Evolutionary conservation across 2,113 vertebrate genomes (phyloP), one percentile per base, ranked within the genome.

Genomic region (Chaenogobius annularis): DNA sequence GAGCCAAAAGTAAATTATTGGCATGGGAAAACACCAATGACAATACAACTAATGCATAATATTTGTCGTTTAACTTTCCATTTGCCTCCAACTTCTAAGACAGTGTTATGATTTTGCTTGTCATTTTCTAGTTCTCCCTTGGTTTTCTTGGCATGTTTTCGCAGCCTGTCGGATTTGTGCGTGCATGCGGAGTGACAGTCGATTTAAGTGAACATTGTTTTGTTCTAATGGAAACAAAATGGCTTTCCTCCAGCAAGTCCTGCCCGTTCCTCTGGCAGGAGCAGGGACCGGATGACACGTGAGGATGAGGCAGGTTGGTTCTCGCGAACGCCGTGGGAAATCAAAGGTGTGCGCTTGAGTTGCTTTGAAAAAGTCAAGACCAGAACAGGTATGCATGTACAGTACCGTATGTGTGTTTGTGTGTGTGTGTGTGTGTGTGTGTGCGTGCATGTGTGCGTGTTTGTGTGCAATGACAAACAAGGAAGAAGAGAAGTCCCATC

Each of bases 311-410:
- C 74, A 55, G 69, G 65, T 70, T 81, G 12, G 0, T 40, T 40
- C 61, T n/a, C 14, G 31, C 10, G 6, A 50, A 67, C 66, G 88
- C 88, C 89, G 85, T 82, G 92, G 91, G 91, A 92, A 93, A 93
- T 92, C 90, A 92, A 86, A 79, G 77, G 77, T 11, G 69, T 78
- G 78, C 80, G 75, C 84, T 83, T 84, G 80, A 75, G 70, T 90
- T 78, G 84, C 82, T 84, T 83, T 69, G 73, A 77, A 88, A 88
- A n/a, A n/a, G 87, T 84, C 77, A 72, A 23, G 55, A 77, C 43
- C n/a, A 63, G 77, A 82, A 78, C 84, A 83, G 86, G 86, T 87
- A 90, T 43, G 26, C 23, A 55, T 11, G 20, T 55, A 55, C 54
- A 22, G 54, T 55, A 55, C 20, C 3, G 54, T 55, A 12, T 55